A percentile compares a stretch with the other conserved stretches of the same genome.
These are phyloP conservation scores for Otus sunia DNA, from an alignment of 2,113 vertebrate species.

Conservation along the genomic window DNA sequence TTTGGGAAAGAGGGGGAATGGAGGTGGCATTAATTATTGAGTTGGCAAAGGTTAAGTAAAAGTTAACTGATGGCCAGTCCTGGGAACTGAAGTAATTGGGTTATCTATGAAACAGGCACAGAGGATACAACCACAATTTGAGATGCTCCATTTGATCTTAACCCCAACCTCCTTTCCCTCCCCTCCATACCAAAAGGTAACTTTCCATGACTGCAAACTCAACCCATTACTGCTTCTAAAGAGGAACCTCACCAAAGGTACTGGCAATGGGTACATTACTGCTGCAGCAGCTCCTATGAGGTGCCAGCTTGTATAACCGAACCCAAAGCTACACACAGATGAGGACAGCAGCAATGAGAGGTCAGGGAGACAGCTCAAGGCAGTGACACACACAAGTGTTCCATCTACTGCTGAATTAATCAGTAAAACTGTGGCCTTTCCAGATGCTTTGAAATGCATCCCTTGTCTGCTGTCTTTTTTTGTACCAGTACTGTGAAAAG, in stretches of 20 bases:
- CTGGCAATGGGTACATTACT: not conserved
- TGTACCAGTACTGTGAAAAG: not conserved
- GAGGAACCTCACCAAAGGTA: not conserved
- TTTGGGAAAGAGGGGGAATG: not conserved
- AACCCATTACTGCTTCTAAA: not conserved
- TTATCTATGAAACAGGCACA: not conserved
- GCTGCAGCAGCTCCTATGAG: not conserved
- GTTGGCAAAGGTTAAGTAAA: not conserved
- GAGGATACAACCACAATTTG: not conserved
- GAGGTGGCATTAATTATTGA: not conserved
- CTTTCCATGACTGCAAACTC: not conserved
- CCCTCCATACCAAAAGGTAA: not conserved
- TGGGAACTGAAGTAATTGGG: not conserved
- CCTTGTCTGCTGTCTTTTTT: not conserved
- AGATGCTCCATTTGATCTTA: not conserved
- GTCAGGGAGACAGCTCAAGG: not conserved
- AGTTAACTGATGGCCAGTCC: not conserved
- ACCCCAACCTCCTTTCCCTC: not conserved
- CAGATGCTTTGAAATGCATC: slow-evolving; percentile 9
- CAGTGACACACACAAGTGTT: not conserved
- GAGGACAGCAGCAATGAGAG: not conserved
- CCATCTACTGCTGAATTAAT: not conserved
- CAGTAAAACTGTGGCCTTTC: not conserved
- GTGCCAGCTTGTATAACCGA: not conserved
- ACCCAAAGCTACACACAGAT: not conserved